Percentiles rank a stretch among this genome's conserved stretches.
phyloP scores from a whole-genome alignment of 2,113 vertebrate genomes.

The Triplophysa siluroides region DNA sequence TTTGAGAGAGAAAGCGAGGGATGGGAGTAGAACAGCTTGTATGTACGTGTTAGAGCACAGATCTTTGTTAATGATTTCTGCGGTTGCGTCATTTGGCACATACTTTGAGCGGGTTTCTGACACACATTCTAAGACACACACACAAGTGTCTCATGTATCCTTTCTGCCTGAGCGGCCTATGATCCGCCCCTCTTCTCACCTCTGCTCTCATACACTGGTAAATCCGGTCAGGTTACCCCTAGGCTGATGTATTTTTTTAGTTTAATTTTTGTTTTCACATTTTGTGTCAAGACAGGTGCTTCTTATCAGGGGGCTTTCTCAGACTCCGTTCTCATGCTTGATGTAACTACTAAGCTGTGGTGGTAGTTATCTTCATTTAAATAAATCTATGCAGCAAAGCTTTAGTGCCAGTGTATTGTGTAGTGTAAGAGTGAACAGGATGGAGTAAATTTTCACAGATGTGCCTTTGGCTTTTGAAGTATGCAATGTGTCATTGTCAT shows the following conservation, averaged over 20 bases:
- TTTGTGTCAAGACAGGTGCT: constrained; percentile 23
- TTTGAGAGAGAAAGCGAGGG: background rate
- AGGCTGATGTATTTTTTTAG: constrained; percentile 1
- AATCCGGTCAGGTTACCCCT: constrained; percentile 36
- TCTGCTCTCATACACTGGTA: constrained; percentile 27
- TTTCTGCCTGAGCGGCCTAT: background rate
- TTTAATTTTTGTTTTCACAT: background rate
- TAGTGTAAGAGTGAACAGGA: background rate
- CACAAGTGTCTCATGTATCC: background rate
- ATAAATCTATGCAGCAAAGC: background rate
- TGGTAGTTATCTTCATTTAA: background rate
- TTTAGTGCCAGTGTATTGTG: background rate
- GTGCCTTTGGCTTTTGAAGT: background rate
- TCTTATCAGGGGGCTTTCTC: background rate
- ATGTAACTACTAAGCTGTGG: background rate
- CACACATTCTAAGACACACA: background rate
- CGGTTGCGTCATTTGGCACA: constrained; percentile 26
- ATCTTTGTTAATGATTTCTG: constrained; percentile 22
- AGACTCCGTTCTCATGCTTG: background rate
- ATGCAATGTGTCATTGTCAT: background rate
- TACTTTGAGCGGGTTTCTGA: background rate
- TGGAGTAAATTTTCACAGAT: background rate
- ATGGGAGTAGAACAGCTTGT: background rate
- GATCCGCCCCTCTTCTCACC: constrained; percentile 10
- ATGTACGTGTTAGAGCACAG: background rate